A percentile compares a stretch with the other conserved stretches of the same genome.
Conservation (phyloP, 2,888 invertebrate genomes). For the Pegoplata infirma region DNA sequence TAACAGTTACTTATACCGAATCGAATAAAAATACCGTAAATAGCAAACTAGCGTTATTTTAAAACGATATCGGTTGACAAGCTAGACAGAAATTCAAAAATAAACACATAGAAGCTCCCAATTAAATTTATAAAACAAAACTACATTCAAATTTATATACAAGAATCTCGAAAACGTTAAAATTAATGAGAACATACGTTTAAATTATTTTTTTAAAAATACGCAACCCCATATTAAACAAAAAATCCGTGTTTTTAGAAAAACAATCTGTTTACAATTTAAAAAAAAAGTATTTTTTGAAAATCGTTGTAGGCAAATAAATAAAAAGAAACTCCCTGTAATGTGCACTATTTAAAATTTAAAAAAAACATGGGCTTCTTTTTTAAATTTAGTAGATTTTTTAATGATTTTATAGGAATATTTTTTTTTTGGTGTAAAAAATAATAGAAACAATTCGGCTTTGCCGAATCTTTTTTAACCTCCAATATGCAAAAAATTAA, state of each 20-base stretch:
- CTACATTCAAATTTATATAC: conserved; percentile 20
- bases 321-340: neutral
- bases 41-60: no score
- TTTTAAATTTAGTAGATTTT: no score
- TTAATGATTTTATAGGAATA: no score
- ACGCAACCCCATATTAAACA: conserved; percentile 31
- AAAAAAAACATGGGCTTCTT: no score
- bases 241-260: conserved; percentile 47
- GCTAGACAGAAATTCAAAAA: neutral
- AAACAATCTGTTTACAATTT: conserved; percentile 13
- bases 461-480: no score
- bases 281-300: conserved; percentile 30
- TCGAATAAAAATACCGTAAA: no score
- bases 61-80: no score
- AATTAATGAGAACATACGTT: neutral
- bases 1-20: no score
- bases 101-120: neutral
- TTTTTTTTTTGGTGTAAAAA: no score
- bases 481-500: no score
- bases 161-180: conserved; percentile 20
- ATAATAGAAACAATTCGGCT: no score
- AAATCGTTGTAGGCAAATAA: neutral
- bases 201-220: neutral
- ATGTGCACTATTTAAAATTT: no score
- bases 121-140: neutral